phyloP scores from a whole-genome alignment of 2,113 vertebrate species.

The Pedetes capensis region DNA sequence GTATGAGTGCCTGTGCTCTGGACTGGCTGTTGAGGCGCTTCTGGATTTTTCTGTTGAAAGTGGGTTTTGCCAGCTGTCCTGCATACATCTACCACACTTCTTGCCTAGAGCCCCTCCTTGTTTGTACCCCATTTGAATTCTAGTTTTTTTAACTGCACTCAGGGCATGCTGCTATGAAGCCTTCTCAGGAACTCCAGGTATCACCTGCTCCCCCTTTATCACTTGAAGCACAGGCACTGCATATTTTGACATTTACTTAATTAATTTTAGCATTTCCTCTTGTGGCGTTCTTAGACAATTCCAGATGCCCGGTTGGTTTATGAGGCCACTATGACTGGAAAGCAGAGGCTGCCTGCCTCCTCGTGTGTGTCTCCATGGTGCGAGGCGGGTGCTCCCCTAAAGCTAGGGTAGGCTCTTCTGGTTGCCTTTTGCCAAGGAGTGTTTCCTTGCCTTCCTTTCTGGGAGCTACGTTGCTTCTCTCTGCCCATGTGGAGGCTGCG shows the following conservation, averaged over 20 bases:
- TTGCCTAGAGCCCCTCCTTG: not conserved
- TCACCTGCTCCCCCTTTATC: not conserved
- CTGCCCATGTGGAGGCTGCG: accelerated
- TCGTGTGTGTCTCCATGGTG: accelerated
- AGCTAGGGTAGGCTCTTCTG: no score
- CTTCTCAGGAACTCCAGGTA: not conserved
- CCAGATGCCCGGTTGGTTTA: not conserved
- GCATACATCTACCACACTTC: not conserved
- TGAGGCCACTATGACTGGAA: not conserved
- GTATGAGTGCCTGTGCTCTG: not conserved
- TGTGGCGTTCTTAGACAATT: not conserved
- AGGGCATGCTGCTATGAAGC: accelerated
- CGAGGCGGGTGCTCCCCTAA: accelerated
- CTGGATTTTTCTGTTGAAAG: accelerated
- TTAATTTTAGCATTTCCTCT: not conserved
- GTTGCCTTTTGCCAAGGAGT: not conserved
- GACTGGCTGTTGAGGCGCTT: not conserved
- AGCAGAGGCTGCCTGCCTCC: not conserved
- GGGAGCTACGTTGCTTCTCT: not conserved
- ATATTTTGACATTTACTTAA: not conserved
- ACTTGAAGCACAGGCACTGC: not conserved
- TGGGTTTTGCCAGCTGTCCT: not conserved
- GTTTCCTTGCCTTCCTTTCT: not conserved
- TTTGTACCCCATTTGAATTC: not conserved
- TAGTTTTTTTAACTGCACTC: not conserved